Evolutionary conservation across 2,797 vertebrate genomes (phyloP), one percentile per base, ranked within the genome.

Genomic region (Mormyrus proboscirostris): DNA sequence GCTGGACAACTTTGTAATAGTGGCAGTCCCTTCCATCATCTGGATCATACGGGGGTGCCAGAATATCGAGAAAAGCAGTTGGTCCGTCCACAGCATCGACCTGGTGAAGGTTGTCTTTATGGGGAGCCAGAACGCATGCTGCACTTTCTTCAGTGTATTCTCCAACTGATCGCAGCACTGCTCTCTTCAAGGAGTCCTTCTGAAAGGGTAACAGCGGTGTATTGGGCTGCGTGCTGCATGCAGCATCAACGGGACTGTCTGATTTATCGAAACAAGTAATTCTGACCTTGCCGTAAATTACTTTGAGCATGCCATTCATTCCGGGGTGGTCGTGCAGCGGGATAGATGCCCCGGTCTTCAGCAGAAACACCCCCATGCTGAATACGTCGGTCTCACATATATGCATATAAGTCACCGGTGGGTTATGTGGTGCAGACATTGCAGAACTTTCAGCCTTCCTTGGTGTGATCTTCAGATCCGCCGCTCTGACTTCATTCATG

Each of bases 321-420:
- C 96, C 98, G 89, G 98, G 98, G 95, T 99, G 98, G 94, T 99
- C 98, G 92, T 99, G 98, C 90, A 99, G 94, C 0, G 98, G 98
- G 93, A 99, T 99, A 92, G 95, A 96, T 12, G 97, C 95, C 33
- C 97, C 97, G 90, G 94, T 95, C 73, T 96, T 97, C 85, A 99
- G 95, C 91, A 98, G 94, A 89, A 99, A 99, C 89, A 99, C 97
- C 89, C 98, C 98, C 95, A 99, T 98, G 94, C 97, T 98, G 95
- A 99, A 99, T 16, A 94, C 94, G 90, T 97, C 96, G 33, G 96
- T 98, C 96, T 99, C 98, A 92, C 96, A 98, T 92, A 99, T 98
- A 93, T 99, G 97, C 98, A 99, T 99, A 95, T 99, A 99, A 89
- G 97, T 98, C 89, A 98, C 98, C 1, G 98, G 98, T 0, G 98